phyloP scores from a whole-genome alignment of 2,797 vertebrate species.

The Rhadinocentrus ornatus region DNA sequence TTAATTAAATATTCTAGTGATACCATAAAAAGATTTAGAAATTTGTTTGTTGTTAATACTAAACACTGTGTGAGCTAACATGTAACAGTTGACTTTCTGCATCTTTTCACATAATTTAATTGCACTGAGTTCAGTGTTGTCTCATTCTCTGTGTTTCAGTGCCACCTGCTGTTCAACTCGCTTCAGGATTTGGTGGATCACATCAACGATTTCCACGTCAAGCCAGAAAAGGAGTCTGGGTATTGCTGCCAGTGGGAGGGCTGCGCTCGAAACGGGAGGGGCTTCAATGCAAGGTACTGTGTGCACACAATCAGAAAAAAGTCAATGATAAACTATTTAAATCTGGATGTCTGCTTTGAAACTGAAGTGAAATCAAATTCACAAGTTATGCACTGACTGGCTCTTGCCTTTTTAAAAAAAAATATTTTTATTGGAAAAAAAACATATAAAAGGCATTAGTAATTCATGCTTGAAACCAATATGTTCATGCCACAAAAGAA shows the following conservation, averaged over 20 bases:
- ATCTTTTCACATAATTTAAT: background rate
- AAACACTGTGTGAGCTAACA: background rate
- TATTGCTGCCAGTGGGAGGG: conserved; percentile 98
- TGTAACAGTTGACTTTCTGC: background rate
- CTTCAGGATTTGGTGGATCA: conserved; percentile 96
- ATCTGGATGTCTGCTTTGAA: background rate
- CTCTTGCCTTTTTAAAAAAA: background rate
- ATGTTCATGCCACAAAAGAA: too few relatives aligned
- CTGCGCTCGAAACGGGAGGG: conserved; percentile 92
- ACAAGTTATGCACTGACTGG: background rate
- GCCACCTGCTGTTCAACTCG: conserved; percentile 93
- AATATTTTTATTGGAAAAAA: background rate
- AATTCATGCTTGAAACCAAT: background rate
- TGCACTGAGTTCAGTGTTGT: background rate
- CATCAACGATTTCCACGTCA: conserved; percentile 95
- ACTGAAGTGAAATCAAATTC: background rate
- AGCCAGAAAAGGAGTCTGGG: conserved; percentile 93
- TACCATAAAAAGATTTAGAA: too few relatives aligned
- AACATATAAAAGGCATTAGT: background rate
- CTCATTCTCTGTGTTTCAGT: conserved; percentile 75
- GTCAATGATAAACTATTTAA: background rate
- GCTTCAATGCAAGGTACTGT: conserved; percentile 93
- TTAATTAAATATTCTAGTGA: too few relatives aligned
- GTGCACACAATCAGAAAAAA: background rate
- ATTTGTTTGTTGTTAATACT: too few relatives aligned